Evolutionary conservation across 2,113 vertebrate genomes (phyloP).

Genomic region (Chitala chitala): DNA sequence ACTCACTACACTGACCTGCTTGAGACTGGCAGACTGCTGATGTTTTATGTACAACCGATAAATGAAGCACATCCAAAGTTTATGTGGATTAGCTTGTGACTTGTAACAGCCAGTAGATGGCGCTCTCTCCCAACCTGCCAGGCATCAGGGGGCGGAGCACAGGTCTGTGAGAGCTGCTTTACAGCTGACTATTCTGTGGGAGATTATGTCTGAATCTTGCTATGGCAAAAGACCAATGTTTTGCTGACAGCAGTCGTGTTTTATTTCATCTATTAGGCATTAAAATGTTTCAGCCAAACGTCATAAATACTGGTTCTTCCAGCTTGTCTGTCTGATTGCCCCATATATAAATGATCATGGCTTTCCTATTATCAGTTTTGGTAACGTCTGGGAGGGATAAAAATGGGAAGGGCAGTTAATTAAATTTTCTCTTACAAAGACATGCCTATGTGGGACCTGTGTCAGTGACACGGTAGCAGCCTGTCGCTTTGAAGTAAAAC

Average conservation of each 20-base stretch:
- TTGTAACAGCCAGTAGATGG: constrained; percentile 1
- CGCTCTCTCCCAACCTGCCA: neutral
- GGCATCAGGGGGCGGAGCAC: neutral
- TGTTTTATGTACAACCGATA: no score
- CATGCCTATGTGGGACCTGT: neutral
- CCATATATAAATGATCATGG: neutral
- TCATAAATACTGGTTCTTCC: neutral
- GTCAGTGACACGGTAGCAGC: neutral
- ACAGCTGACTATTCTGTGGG: no score
- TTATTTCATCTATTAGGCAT: neutral
- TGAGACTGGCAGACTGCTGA: neutral
- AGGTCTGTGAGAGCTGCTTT: neutral
- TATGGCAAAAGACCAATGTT: neutral
- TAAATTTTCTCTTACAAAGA: neutral
- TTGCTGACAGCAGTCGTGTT: neutral
- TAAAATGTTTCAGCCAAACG: neutral
- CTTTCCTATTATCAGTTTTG: constrained; percentile 4
- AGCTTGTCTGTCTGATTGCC: neutral
- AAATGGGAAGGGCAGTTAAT: constrained; percentile 18
- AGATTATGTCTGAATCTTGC: neutral
- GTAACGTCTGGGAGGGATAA: neutral
- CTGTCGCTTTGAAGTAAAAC: neutral
- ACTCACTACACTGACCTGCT: neutral
- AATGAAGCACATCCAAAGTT: neutral
- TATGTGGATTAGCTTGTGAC: neutral